These are phyloP conservation scores for Drosophila nigrodunni DNA, from an alignment of 1,140 invertebrate genomes.

Conservation along the genomic window DNA sequence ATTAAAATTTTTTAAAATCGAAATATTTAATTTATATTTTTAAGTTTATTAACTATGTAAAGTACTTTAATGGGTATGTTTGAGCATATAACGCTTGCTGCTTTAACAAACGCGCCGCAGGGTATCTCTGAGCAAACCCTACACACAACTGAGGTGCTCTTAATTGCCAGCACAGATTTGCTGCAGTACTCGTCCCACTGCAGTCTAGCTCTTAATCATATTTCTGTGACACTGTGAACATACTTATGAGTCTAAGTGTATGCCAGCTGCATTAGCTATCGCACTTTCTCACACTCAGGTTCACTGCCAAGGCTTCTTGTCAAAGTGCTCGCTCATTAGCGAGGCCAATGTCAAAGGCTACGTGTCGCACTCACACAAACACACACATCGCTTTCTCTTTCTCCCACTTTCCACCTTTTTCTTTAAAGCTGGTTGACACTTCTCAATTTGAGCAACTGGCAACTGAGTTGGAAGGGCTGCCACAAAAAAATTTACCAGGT, in stretches of 20 bases:
- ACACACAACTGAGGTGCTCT: not conserved
- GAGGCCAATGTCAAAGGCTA: conserved; percentile 79
- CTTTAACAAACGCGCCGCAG: not conserved
- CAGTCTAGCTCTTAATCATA: conserved; percentile 27
- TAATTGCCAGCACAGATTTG: conserved; percentile 4
- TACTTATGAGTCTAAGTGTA: conserved; percentile 26
- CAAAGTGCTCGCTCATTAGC: conserved; percentile 78
- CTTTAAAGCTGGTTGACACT: conserved; percentile 24
- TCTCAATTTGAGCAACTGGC: conserved; percentile 51
- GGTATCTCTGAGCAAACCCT: not conserved
- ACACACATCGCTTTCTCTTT: not conserved
- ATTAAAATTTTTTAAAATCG: too few species aligned
- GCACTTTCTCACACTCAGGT: conserved; percentile 40
- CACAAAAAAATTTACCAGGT: conserved; percentile 62
- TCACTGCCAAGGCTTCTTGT: conserved; percentile 64
- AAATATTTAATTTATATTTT: too few species aligned
- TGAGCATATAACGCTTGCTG: not conserved
- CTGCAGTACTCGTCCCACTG: conserved; percentile 5
- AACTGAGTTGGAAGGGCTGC: conserved; percentile 4
- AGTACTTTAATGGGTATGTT: not conserved
- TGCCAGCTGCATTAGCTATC: conserved; percentile 6
- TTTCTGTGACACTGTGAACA: conserved; percentile 11
- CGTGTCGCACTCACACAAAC: conserved; percentile 57
- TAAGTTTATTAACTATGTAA: not conserved
- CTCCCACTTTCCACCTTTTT: not conserved